Evolutionary conservation across 1,140 invertebrate genomes (phyloP).

Genomic region (Grapholita molesta): DNA sequence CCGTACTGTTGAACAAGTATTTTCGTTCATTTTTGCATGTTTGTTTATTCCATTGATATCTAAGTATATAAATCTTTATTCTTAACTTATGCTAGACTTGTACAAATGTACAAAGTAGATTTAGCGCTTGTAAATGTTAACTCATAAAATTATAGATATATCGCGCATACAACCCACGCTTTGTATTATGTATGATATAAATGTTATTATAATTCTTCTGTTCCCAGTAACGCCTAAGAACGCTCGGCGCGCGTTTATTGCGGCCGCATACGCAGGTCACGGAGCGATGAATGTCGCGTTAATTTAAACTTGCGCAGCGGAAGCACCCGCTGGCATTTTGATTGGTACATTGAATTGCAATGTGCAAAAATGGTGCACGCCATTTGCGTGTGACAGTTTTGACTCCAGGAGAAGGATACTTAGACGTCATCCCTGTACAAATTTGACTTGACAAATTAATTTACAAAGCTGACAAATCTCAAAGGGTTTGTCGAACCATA

Average conservation of each 20-base stretch:
- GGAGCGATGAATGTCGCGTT: slow-evolving; percentile 26
- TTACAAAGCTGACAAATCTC: no score
- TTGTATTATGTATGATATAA: neutral
- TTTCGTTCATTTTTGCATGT: slow-evolving; percentile 15
- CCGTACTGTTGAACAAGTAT: slow-evolving; percentile 2
- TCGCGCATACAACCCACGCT: neutral
- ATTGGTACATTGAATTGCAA: slow-evolving; percentile 25
- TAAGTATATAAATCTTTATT: slow-evolving; percentile 7
- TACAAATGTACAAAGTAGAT: neutral
- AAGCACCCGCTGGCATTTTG: slow-evolving; percentile 33
- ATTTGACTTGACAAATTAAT: neutral
- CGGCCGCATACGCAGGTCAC: slow-evolving; percentile 22
- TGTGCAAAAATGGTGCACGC: slow-evolving; percentile 24
- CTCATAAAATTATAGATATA: neutral
- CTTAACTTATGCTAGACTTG: neutral
- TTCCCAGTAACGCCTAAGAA: neutral
- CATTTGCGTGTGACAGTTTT: slow-evolving; percentile 15
- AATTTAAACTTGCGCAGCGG: slow-evolving; percentile 40
- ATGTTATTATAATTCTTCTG: slow-evolving; percentile 5
- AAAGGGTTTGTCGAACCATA: no score
- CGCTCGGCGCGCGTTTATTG: neutral
- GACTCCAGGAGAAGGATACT: neutral
- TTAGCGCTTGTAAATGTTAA: neutral
- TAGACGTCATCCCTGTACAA: neutral
- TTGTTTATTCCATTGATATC: slow-evolving; percentile 15